Evolutionary conservation across 2,797 vertebrate genomes (phyloP).

Genomic region (Capromys pilorides): DNA sequence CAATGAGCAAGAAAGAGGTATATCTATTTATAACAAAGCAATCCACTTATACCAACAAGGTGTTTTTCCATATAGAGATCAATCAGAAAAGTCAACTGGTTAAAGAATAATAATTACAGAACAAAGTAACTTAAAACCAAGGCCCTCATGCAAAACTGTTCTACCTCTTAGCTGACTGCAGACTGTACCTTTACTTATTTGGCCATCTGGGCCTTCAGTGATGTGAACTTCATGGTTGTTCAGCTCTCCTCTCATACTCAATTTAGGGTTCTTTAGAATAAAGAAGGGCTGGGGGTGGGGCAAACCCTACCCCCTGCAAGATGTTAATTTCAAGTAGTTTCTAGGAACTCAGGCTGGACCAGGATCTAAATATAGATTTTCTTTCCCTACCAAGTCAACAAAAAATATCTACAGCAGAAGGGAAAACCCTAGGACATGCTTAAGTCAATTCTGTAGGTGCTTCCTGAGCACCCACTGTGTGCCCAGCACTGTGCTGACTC

Average conservation of each 20-base stretch:
- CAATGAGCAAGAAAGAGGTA: conserved; percentile 28
- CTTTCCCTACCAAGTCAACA: conserved; percentile 9
- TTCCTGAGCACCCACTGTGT: background rate
- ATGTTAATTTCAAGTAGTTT: background rate
- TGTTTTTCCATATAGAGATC: background rate
- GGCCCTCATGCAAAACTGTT: background rate
- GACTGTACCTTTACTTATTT: background rate
- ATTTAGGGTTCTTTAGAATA: background rate
- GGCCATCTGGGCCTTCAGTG: background rate
- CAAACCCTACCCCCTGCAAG: background rate
- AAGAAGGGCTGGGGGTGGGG: background rate
- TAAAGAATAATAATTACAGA: background rate
- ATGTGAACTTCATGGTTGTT: background rate
- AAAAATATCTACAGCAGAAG: background rate
- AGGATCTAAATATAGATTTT: background rate
- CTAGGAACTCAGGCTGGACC: background rate
- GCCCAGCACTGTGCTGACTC: background rate
- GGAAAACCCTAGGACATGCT: background rate
- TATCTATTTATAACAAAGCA: background rate
- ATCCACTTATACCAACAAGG: background rate
- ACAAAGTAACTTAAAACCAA: background rate
- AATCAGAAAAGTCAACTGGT: conserved; percentile 46
- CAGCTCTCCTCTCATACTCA: background rate
- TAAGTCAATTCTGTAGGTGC: background rate
- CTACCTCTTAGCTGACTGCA: background rate